Base-by-base conservation (phyloP, 2,888 invertebrate species). In the Euzophera pinguis region DNA sequence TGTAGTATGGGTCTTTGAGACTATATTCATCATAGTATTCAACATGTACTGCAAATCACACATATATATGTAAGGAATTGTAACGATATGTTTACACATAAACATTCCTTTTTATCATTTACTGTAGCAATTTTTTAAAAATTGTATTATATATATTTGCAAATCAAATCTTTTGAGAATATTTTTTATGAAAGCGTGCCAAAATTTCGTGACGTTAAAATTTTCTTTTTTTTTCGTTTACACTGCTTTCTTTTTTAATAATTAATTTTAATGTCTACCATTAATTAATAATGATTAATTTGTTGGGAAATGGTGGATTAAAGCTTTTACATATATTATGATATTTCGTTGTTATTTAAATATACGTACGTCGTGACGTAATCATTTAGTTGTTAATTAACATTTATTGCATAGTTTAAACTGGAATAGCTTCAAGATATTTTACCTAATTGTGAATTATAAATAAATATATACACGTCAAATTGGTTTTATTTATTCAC, bases 401-500 rank as follows among this genome's bases (percentile, higher is more conserved):
- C 70, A 69, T 78, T 79, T 68, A 71, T 71, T 75, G 66, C 70
- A 69, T 74, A 74, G 69, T 72, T 68, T 65, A 68, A 67, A 75
- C 61, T 64, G 67, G 73, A 62, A 73, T 76, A 81, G 78, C 77
- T 79, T 80, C 64, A 72, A 72, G 71, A 75, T 75, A 71, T 81
- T 82, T 81, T 75, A 77, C 39, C 39, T 39, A 39, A 39, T 76
- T 83, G 79, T 82, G 76, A 78, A 75, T 77, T 69, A 38, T 29
- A 80, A 74, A 77, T 73, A 75, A 77, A 75, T 69, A 76, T 74
- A 72, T 74, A 77, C 72, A 78, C 69, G 72, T 79, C 72, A 73
- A 71, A 62, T 64, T 58, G 53, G 52, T 47, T 56, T 64, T 57
- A 61, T 62, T 67, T 38, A 57, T 7, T 17, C 35, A 10, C 37